These are phyloP conservation scores for Tragelaphus oryx DNA, from an alignment of 2,797 vertebrate species.

Conservation along the genomic window DNA sequence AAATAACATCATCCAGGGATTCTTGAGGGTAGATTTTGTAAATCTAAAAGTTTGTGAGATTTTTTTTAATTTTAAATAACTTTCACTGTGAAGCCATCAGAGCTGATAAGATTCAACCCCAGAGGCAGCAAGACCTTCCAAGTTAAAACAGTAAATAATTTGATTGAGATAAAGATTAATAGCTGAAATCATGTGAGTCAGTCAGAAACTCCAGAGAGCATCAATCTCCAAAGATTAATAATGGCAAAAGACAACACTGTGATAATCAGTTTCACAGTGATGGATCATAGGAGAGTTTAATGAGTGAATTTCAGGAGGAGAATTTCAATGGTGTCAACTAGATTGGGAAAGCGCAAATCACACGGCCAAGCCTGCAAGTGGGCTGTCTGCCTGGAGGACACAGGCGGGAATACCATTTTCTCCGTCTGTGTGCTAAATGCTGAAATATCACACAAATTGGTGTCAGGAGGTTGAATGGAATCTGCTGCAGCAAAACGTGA, in stretches of 20 bases:
- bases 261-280: slow-evolving; percentile 91
- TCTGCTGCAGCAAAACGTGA: slow-evolving; percentile 59
- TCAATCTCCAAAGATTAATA: slow-evolving; percentile 89
- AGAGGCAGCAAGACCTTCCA: slow-evolving; percentile 71
- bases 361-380: slow-evolving; percentile 15
- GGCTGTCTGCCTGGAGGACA: slow-evolving; percentile 70
- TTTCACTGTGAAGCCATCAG: slow-evolving; percentile 67
- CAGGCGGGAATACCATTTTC: slow-evolving; percentile 50
- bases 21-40: slow-evolving; percentile 57
- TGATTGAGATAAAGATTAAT: slow-evolving; percentile 90
- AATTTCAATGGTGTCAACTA: slow-evolving; percentile 76
- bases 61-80: not conserved
- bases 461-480: slow-evolving; percentile 71
- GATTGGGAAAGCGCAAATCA: slow-evolving; percentile 56
- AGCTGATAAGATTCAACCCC: slow-evolving; percentile 73
- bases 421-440: slow-evolving; percentile 59
- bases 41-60: not conserved
- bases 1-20: slow-evolving; percentile 4
- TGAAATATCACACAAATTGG: slow-evolving; percentile 73
- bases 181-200: slow-evolving; percentile 84
- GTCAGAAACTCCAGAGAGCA: slow-evolving; percentile 83
- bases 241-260: slow-evolving; percentile 86
- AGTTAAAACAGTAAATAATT: slow-evolving; percentile 85
- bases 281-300: slow-evolving; percentile 85
- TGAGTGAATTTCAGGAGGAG: slow-evolving; percentile 77